phyloP scores from a whole-genome alignment of 2,888 invertebrate species.

The Hydrotaea diabolus region DNA sequence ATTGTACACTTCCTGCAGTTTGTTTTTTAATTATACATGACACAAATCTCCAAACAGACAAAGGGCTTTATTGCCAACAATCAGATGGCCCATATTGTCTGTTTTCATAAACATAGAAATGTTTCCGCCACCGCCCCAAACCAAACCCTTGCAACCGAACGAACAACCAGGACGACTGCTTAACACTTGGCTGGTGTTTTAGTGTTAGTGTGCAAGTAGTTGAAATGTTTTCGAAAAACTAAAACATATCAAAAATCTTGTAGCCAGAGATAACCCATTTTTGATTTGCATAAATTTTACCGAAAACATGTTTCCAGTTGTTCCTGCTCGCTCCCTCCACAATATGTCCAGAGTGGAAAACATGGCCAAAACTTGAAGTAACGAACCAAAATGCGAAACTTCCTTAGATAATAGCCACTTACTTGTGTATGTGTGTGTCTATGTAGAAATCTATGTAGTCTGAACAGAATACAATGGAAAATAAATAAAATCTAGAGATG shows the following conservation, averaged over 20 bases:
- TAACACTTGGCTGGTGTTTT: not conserved
- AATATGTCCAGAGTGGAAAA: not conserved
- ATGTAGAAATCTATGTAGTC: too few species aligned
- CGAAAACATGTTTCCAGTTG: slow-evolving; percentile 36
- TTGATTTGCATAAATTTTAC: slow-evolving; percentile 56
- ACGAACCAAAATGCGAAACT: slow-evolving; percentile 38
- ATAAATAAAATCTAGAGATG: not conserved
- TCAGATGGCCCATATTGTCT: not conserved
- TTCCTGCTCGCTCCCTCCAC: not conserved
- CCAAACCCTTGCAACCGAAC: too few species aligned
- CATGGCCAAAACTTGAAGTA: slow-evolving; percentile 34
- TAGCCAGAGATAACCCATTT: slow-evolving; percentile 51
- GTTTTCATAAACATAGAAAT: slow-evolving; percentile 1
- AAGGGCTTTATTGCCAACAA: slow-evolving; percentile 15
- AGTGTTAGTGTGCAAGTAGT: not conserved
- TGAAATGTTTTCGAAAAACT: slow-evolving; percentile 7
- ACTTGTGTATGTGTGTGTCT: not conserved
- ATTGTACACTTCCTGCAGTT: slow-evolving; percentile 6
- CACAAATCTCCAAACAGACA: slow-evolving; percentile 48
- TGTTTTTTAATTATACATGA: slow-evolving; percentile 49
- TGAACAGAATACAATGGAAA: too few species aligned
- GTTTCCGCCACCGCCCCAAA: not conserved
- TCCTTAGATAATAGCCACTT: not conserved
- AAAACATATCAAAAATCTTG: slow-evolving; percentile 51
- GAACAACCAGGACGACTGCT: too few species aligned